A percentile compares a stretch with the other conserved stretches of the same genome.
Conservation (phyloP, 2,113 vertebrate genomes). For the Dasyurus viverrinus region DNA sequence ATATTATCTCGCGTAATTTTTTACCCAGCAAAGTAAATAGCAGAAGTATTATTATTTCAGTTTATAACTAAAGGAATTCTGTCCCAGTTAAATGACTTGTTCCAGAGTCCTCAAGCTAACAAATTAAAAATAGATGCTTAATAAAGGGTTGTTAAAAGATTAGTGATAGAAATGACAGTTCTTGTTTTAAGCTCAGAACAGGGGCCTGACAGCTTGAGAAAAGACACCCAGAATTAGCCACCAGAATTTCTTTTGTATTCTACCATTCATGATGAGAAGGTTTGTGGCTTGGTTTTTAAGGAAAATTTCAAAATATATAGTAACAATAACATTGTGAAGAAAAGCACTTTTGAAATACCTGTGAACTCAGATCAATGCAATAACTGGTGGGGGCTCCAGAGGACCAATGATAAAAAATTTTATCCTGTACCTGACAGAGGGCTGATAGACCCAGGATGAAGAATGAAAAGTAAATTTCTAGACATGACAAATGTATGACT, state of each 20-base stretch:
- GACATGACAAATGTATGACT: not conserved
- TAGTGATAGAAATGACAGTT: not conserved
- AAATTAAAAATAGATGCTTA: not conserved
- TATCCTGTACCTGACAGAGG: not conserved
- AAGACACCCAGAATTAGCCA: not conserved
- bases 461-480: not conserved
- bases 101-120: not conserved
- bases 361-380: not conserved
- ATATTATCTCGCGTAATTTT: not conserved
- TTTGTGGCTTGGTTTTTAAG: not conserved
- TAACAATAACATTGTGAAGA: not conserved
- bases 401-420: not conserved
- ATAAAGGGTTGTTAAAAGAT: not conserved
- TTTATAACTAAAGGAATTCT: not conserved
- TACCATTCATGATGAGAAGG: not conserved
- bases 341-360: not conserved
- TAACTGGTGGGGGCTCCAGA: not conserved
- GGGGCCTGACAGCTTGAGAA: not conserved
- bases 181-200: not conserved
- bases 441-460: not conserved
- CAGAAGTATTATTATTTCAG: not conserved
- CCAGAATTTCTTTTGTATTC: not conserved
- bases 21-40: not conserved
- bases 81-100: not conserved
- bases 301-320: not conserved